These are phyloP conservation scores for Nylanderia fulva DNA, from an alignment of 1,140 invertebrate species.

Conservation along the genomic window DNA sequence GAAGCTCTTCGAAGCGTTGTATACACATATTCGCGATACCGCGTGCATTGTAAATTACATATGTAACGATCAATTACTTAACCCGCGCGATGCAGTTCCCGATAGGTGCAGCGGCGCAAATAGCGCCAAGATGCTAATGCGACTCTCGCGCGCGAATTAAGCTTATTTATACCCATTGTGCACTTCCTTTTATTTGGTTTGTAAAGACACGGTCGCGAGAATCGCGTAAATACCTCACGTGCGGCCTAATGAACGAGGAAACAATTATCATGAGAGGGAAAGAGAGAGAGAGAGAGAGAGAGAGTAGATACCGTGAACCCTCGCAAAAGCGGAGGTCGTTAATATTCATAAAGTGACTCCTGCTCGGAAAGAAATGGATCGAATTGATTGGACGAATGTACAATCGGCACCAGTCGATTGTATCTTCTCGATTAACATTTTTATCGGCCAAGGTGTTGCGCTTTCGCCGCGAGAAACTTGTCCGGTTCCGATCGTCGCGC, in stretches of 20 bases:
- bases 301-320: background rate
- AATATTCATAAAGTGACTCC: conserved; percentile 55
- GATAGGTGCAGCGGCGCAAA: conserved; percentile 1
- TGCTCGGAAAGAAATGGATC: conserved; percentile 6
- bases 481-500: conserved; percentile 11
- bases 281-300: too few species aligned
- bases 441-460: conserved; percentile 32
- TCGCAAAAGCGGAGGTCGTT: conserved; percentile 48
- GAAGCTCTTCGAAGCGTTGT: background rate
- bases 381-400: conserved; percentile 34
- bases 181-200: background rate
- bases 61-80: conserved; percentile 72
- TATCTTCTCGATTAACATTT: conserved; percentile 60
- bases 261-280: conserved; percentile 51
- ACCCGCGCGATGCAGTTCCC: conserved; percentile 40
- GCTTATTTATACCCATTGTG: conserved; percentile 48
- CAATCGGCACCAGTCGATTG: conserved; percentile 36
- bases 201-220: conserved; percentile 13
- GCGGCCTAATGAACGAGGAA: conserved; percentile 43
- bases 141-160: conserved; percentile 37
- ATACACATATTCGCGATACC: background rate
- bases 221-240: conserved; percentile 51
- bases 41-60: conserved; percentile 60
- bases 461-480: conserved; percentile 32
- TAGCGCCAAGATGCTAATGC: conserved; percentile 11